Evolutionary conservation across 2,888 invertebrate species (phyloP).

Genomic region (Andrena minutula): DNA sequence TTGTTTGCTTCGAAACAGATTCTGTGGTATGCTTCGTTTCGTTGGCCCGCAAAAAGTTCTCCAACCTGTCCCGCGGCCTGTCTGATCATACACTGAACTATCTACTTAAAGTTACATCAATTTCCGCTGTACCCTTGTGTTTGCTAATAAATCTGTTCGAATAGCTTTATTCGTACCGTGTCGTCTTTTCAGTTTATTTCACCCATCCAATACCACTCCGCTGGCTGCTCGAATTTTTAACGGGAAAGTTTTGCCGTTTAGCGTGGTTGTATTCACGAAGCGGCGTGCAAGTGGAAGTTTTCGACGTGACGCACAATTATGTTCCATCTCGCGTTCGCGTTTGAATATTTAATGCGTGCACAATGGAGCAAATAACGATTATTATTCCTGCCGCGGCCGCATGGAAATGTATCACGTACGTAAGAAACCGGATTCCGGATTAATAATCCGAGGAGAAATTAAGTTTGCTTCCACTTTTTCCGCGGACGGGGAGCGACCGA

Average conservation of each 20-base stretch:
- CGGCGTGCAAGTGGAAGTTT: conserved; percentile 26
- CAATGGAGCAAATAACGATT: conserved; percentile 29
- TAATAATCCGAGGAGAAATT: conserved; percentile 47
- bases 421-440: conserved; percentile 52
- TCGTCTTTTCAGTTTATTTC: conserved; percentile 34
- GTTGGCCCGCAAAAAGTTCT: not conserved
- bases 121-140: conserved; percentile 18
- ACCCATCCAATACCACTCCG: conserved; percentile 5
- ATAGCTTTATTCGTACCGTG: conserved; percentile 18
- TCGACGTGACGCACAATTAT: conserved; percentile 27
- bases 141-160: conserved; percentile 35
- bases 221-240: not conserved
- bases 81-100: conserved; percentile 20
- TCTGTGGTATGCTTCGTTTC: not conserved
- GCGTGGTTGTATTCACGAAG: not conserved
- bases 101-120: conserved; percentile 30
- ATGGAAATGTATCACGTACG: conserved; percentile 15
- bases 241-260: conserved; percentile 12
- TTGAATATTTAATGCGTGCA: conserved; percentile 33
- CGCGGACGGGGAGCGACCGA: not conserved
- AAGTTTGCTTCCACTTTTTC: conserved; percentile 28
- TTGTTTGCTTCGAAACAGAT: conserved; percentile 12
- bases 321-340: conserved; percentile 28
- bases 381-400: conserved; percentile 27
- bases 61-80: not conserved